These are phyloP conservation scores for Neoarius graeffei DNA, from an alignment of 2,113 vertebrate genomes.

Conservation along the genomic window DNA sequence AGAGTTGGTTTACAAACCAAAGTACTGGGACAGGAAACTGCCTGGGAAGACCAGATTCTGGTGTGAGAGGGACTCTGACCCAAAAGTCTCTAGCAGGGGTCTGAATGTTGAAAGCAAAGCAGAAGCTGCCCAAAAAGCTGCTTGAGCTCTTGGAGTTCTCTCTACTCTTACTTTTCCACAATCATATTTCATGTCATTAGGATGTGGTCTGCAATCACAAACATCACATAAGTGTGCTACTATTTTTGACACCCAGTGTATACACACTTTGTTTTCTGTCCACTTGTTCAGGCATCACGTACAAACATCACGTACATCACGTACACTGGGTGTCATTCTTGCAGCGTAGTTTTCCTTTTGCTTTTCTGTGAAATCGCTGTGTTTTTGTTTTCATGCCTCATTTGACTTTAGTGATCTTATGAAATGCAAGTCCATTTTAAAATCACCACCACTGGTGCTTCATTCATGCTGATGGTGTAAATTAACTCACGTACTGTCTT, in stretches of 20 bases:
- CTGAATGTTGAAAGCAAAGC: neutral
- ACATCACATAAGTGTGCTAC: neutral
- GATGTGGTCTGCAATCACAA: neutral
- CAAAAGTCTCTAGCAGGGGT: neutral
- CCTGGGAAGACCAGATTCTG: too few species aligned
- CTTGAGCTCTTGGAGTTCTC: neutral
- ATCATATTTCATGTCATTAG: neutral
- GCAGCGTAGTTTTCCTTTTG: neutral
- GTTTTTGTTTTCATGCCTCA: neutral
- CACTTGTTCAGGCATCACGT: neutral
- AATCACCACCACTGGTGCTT: neutral
- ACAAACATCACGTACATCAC: neutral
- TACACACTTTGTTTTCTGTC: neutral
- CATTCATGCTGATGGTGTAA: slow-evolving; percentile 38
- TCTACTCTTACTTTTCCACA: neutral
- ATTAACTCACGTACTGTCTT: slow-evolving; percentile 26
- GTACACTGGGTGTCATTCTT: neutral
- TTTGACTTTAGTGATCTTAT: neutral
- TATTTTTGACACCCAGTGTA: neutral
- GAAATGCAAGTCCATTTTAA: slow-evolving; percentile 11
- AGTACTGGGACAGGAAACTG: too few species aligned
- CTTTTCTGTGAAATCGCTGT: neutral
- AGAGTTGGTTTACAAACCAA: too few species aligned
- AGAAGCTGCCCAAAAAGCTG: neutral
- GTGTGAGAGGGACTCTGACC: too few species aligned